These are phyloP conservation scores for Pteronura brasiliensis DNA, from an alignment of 2,113 vertebrate species.

Conservation along the genomic window DNA sequence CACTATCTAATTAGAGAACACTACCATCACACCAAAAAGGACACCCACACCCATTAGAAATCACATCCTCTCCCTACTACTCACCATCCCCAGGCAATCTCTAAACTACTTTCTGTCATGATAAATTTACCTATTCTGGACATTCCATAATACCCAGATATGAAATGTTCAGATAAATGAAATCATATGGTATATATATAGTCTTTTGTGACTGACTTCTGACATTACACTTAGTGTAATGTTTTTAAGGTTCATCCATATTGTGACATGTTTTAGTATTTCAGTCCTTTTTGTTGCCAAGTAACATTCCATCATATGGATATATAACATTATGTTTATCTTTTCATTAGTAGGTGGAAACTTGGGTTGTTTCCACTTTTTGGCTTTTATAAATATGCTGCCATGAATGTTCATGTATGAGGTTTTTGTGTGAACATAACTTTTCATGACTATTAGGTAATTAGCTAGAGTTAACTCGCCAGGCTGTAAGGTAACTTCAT, in stretches of 20 bases:
- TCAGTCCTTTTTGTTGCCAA: neutral
- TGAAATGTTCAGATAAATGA: neutral
- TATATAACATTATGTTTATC: neutral
- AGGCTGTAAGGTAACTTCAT: neutral
- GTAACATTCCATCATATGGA: neutral
- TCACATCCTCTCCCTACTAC: neutral
- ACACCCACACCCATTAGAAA: neutral
- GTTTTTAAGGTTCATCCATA: neutral
- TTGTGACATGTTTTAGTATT: neutral
- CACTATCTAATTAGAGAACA: neutral
- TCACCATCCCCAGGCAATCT: neutral
- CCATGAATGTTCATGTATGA: neutral
- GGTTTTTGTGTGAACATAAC: neutral
- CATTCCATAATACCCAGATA: neutral
- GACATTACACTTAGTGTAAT: neutral
- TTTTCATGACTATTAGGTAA: neutral
- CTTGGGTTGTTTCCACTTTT: neutral
- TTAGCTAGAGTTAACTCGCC: neutral
- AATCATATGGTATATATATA: neutral
- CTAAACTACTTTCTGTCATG: neutral
- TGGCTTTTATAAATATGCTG: neutral
- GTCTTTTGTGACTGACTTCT: neutral
- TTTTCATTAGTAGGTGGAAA: neutral
- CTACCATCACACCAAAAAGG: neutral
- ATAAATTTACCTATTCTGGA: neutral